phyloP scores from a whole-genome alignment of 2,888 invertebrate species.

The Pegoplata infirma region DNA sequence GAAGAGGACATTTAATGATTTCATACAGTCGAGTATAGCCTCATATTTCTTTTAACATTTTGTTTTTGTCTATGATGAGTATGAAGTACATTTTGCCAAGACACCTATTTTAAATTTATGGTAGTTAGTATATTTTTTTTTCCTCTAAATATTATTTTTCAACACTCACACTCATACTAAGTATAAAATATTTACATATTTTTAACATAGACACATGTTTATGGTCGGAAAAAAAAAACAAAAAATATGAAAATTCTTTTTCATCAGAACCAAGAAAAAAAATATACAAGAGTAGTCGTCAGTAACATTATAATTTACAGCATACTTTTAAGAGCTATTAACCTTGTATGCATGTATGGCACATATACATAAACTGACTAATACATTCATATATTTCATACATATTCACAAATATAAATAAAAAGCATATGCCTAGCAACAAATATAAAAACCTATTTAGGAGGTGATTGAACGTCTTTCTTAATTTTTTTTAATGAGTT shows the following conservation, averaged over 20 bases:
- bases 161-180: background rate
- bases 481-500: too few relatives aligned
- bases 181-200: slow-evolving; percentile 8
- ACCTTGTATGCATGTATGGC: slow-evolving; percentile 27
- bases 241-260: slow-evolving; percentile 10
- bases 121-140: background rate
- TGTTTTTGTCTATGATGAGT: too few relatives aligned
- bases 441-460: too few relatives aligned
- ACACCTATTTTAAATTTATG: background rate
- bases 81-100: background rate
- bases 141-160: background rate
- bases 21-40: too few relatives aligned
- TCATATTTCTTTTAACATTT: too few relatives aligned
- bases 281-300: slow-evolving; percentile 11
- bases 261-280: background rate
- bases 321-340: slow-evolving; percentile 46
- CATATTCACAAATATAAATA: too few relatives aligned
- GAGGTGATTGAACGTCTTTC: too few relatives aligned
- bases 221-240: background rate
- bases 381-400: too few relatives aligned
- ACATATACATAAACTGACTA: background rate
- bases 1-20: too few relatives aligned
- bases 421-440: too few relatives aligned
- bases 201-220: slow-evolving; percentile 19
- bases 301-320: slow-evolving; percentile 45